These are phyloP conservation scores for Chionis minor DNA, from an alignment of 2,113 vertebrate species.

Conservation along the genomic window DNA sequence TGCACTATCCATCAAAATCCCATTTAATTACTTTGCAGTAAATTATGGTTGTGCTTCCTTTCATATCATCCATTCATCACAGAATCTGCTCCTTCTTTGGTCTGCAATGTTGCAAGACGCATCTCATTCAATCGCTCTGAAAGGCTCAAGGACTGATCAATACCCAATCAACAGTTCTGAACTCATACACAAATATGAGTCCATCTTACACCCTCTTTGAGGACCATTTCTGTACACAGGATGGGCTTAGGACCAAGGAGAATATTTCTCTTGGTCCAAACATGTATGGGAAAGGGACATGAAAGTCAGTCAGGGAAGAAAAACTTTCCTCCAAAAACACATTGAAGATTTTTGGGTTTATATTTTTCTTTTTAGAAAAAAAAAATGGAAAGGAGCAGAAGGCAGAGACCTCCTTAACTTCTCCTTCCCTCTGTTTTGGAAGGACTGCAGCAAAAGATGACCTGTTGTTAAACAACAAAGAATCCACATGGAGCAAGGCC, in stretches of 20 bases:
- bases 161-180: not conserved
- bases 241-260: not conserved
- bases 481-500: not conserved
- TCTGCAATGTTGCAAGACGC: not conserved
- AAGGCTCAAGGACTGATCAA: not conserved
- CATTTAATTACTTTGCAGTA: not conserved
- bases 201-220: not conserved
- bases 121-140: not conserved
- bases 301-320: fast-evolving
- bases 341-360: not conserved
- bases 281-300: fast-evolving
- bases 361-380: not conserved
- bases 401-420: not conserved
- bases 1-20: constrained; percentile 36
- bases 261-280: not conserved
- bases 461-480: not conserved
- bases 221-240: not conserved
- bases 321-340: not conserved
- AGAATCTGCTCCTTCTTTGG: not conserved
- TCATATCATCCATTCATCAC: not conserved
- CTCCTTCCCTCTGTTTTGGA: not conserved
- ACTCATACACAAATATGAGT: fast-evolving
- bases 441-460: not conserved
- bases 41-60: constrained; percentile 27
- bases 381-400: not conserved